Percentiles rank a stretch among this genome's conserved stretches.
These are phyloP conservation scores for Caenorhabditis macrosperma DNA, from an alignment of 2,888 invertebrate genomes.

Conservation along the genomic window DNA sequence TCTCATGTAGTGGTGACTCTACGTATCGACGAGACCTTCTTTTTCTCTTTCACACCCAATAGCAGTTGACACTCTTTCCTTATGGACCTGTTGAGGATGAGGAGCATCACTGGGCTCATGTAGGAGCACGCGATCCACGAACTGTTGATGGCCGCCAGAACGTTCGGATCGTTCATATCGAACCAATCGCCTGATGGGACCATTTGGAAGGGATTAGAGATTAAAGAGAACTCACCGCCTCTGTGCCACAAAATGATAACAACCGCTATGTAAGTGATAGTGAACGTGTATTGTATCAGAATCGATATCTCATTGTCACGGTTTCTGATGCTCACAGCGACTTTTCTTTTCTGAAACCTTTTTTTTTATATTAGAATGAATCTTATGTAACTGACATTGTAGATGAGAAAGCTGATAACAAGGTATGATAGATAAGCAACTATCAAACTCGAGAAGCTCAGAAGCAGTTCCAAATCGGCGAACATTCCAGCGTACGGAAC, in stretches of 20 bases:
- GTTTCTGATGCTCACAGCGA: background rate
- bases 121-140: slow-evolving; percentile 14
- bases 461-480: background rate
- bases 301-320: background rate
- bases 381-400: background rate
- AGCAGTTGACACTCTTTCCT: background rate
- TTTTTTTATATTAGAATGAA: background rate
- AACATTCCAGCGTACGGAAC: background rate
- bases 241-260: slow-evolving; percentile 15
- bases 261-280: background rate
- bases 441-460: background rate
- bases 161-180: background rate
- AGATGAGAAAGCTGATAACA: background rate
- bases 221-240: background rate
- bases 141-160: background rate
- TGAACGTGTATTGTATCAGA: background rate
- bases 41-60: background rate
- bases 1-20: background rate
- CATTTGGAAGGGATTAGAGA: too few species aligned
- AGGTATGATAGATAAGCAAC: background rate
- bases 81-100: background rate
- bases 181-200: background rate
- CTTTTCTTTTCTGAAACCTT: background rate
- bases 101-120: slow-evolving; percentile 5
- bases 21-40: background rate